phyloP scores from a whole-genome alignment of 2,888 invertebrate genomes.

The Drosophila pegasa region DNA sequence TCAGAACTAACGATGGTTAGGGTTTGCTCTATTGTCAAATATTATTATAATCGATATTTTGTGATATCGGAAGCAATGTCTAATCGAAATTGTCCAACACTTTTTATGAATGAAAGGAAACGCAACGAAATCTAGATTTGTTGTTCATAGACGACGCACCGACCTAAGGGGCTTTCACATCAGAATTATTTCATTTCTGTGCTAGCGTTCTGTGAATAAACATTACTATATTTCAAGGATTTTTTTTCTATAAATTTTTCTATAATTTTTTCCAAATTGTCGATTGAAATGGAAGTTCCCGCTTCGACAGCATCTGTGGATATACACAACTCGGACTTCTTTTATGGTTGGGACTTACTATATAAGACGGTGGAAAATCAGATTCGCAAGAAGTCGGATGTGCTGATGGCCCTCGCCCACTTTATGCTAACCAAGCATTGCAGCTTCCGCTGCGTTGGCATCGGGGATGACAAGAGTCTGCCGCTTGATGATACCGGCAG shows the following conservation, averaged over 20 bases:
- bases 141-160: neutral
- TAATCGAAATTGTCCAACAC: neutral
- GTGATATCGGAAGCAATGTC: neutral
- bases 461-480: slow-evolving; percentile 87
- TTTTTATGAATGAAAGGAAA: neutral
- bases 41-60: neutral
- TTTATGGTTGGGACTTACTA: slow-evolving; percentile 83
- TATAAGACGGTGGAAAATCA: slow-evolving; percentile 75
- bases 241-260: neutral
- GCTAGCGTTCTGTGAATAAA: neutral
- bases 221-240: neutral
- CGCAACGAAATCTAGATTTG: neutral
- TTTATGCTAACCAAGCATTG: slow-evolving; percentile 86
- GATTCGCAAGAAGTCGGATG: slow-evolving; percentile 87
- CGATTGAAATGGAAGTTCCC: slow-evolving; percentile 7
- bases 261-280: slow-evolving; percentile 16
- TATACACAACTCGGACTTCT: slow-evolving; percentile 50
- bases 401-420: slow-evolving; percentile 86
- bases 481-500: slow-evolving; percentile 87
- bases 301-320: neutral
- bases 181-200: neutral
- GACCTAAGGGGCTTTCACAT: neutral
- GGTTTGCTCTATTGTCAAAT: neutral
- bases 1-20: neutral
- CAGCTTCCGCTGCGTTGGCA: slow-evolving; percentile 87